These are phyloP conservation scores for Leptoteleia sp. DNA, from an alignment of 1,140 invertebrate species.

Conservation along the genomic window DNA sequence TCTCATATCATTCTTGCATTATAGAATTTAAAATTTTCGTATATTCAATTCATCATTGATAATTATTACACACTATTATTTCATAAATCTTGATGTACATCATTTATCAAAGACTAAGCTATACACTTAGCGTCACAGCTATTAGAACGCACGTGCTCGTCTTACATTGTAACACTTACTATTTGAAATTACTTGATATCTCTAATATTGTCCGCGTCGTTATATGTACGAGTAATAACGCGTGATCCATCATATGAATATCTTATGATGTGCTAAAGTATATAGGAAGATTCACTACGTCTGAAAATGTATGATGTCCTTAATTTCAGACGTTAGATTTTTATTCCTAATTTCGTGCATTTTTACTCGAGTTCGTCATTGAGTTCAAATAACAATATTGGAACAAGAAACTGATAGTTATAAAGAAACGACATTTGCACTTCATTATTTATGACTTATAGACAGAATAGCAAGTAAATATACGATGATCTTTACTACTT, in stretches of 20 bases:
- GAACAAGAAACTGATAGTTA: no score
- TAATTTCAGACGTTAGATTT: neutral
- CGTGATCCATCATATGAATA: conserved; percentile 1
- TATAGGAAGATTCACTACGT: neutral
- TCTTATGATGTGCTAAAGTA: neutral
- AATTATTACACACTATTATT: conserved; percentile 25
- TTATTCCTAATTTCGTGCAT: no score
- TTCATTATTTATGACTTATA: conserved; percentile 14
- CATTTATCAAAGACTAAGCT: conserved; percentile 22
- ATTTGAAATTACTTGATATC: conserved; percentile 12
- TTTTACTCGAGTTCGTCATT: no score
- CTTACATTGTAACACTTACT: conserved; percentile 14
- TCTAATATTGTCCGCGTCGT: conserved; percentile 11
- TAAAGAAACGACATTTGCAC: neutral
- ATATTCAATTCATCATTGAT: conserved; percentile 17
- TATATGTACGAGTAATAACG: conserved; percentile 4
- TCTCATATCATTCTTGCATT: neutral
- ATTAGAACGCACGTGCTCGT: conserved; percentile 8
- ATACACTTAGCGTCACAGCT: conserved; percentile 12
- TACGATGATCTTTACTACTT: conserved; percentile 26
- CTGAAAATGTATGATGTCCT: neutral
- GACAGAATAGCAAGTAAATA: conserved; percentile 8
- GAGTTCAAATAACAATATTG: no score
- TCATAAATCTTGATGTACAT: conserved; percentile 20
- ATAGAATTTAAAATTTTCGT: conserved; percentile 7